A percentile compares a stretch with the other conserved stretches of the same genome.
Evolutionary conservation across 2,113 vertebrate species (phyloP).

Genomic region (Cyanistes caeruleus): DNA sequence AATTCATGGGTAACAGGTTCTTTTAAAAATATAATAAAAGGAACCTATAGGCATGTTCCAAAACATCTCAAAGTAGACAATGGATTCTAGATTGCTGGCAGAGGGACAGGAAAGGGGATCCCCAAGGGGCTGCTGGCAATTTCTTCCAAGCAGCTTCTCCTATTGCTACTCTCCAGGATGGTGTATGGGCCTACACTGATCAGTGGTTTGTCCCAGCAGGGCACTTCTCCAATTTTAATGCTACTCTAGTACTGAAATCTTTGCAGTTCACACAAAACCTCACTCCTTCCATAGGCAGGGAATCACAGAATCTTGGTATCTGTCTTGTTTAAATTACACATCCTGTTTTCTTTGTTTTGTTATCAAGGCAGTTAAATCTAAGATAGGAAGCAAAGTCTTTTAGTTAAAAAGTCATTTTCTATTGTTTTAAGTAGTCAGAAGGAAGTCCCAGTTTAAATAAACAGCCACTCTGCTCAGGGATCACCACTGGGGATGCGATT

Average conservation of each 20-base stretch:
- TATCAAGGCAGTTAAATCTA: slow-evolving; percentile 33
- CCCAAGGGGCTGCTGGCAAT: not conserved
- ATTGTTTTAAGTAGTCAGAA: slow-evolving; percentile 37
- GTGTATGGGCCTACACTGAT: fast-evolving
- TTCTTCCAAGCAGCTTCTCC: not conserved
- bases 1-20: not conserved
- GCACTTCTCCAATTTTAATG: not conserved
- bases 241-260: not conserved
- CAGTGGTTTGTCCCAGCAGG: not conserved
- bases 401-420: not conserved
- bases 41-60: not conserved
- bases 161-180: not conserved
- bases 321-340: not conserved
- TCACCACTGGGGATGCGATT: not conserved
- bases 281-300: not conserved
- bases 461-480: not conserved
- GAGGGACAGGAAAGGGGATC: not conserved
- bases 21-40: not conserved
- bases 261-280: not conserved
- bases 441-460: slow-evolving; percentile 23
- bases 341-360: slow-evolving; percentile 17
- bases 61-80: not conserved
- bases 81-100: not conserved
- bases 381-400: slow-evolving; percentile 5
- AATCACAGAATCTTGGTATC: not conserved